These are phyloP conservation scores for Rhyacichthys aspro DNA, from an alignment of 2,797 vertebrate species.

Conservation along the genomic window DNA sequence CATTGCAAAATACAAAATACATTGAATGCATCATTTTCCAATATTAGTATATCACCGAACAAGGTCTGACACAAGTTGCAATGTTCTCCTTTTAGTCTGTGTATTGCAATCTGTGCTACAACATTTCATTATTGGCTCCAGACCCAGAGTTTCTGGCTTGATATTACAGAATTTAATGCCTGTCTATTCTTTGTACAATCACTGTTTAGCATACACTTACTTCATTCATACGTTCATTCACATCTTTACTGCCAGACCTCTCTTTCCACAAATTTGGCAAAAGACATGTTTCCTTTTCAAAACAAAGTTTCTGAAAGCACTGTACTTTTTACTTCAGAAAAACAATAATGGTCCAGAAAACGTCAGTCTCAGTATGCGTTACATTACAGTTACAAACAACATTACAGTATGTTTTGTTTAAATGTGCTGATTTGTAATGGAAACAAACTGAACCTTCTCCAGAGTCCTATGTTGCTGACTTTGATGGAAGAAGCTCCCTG, in stretches of 20 bases:
- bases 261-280: constrained; percentile 8
- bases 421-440: not conserved
- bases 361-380: not conserved
- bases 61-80: constrained; percentile 1
- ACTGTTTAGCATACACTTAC: constrained; percentile 9
- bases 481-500: constrained; percentile 93
- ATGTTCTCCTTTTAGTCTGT: not conserved
- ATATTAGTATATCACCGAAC: not conserved
- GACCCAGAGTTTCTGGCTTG: constrained; percentile 3
- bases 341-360: not conserved
- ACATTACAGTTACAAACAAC: too few relatives aligned
- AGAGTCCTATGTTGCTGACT: constrained; percentile 93
- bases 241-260: constrained; percentile 1
- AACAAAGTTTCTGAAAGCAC: not conserved
- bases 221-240: constrained; percentile 1
- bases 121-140: constrained; percentile 4
- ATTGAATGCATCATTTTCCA: not conserved
- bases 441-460: constrained; percentile 2
- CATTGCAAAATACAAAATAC: constrained; percentile 1
- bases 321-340: constrained; percentile 2
- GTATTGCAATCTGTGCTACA: constrained; percentile 3
- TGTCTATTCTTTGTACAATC: constrained; percentile 8
- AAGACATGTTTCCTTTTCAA: constrained; percentile 4
- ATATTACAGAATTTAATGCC: constrained; percentile 1
- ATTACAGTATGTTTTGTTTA: not conserved